Evolutionary conservation across 1,140 invertebrate genomes (phyloP).

Genomic region (Penaeus japonicus): DNA sequence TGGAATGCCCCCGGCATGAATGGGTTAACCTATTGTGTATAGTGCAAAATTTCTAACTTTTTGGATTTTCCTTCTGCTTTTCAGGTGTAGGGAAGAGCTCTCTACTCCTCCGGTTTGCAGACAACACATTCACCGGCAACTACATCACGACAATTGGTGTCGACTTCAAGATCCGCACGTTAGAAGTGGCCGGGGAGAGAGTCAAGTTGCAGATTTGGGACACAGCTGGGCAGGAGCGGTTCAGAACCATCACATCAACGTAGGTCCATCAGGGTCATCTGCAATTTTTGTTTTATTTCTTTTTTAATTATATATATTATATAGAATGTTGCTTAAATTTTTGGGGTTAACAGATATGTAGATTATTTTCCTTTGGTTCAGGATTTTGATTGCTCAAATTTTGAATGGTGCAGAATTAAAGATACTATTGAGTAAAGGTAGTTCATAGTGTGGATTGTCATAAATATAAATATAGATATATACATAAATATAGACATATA

Average conservation of each 20-base stretch:
- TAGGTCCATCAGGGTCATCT: conserved; percentile 63
- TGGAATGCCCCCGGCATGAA: neutral
- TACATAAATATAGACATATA: too few species aligned
- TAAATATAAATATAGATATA: too few species aligned
- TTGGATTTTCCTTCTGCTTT: conserved; percentile 62
- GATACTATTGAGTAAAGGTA: too few species aligned
- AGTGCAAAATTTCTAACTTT: neutral
- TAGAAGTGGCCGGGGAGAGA: conserved; percentile 91
- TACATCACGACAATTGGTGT: conserved; percentile 99
- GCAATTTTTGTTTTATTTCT: neutral
- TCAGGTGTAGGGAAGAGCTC: conserved; percentile 98
- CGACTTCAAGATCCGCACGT: conserved; percentile 98
- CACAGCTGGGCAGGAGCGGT: conserved; percentile 79
- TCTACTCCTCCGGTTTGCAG: conserved; percentile 94
- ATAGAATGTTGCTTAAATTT: neutral
- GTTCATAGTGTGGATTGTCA: too few species aligned
- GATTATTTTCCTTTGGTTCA: too few species aligned
- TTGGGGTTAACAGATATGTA: neutral
- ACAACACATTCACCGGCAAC: conserved; percentile 97
- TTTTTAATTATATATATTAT: neutral
- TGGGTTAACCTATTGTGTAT: conserved; percentile 2
- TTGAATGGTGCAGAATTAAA: too few species aligned
- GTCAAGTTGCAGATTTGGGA: conserved; percentile 99
- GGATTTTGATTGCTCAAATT: too few species aligned
- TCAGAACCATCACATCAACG: conserved; percentile 93